Base-by-base conservation (phyloP, 2,888 invertebrate genomes). In the Syrista parreyssii region DNA sequence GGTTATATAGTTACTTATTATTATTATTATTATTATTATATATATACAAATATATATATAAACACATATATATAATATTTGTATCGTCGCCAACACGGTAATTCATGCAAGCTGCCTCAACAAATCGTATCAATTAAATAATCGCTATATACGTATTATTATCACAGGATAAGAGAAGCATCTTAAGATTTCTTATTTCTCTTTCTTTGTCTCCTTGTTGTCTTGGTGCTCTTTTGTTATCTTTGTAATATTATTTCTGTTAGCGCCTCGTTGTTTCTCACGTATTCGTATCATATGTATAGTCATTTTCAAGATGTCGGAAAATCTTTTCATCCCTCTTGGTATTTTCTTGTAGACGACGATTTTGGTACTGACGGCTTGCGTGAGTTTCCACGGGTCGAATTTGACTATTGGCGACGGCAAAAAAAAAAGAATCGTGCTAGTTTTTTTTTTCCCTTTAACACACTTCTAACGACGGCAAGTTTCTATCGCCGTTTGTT, bases 1-100 rank as follows among this genome's bases (percentile, higher is more conserved):
- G 88, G 88, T 89, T 87, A 87, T 87, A 78, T 76, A 78, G 78
- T 78, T 78, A 78, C 75, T 76, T 55, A 75, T 79, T 75, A 80
- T 81, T 80, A 81, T 80, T 78, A 40, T 40, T 40, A 36, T 34
- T 76, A 75, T 79, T 77, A 78, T 77, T 79, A 82, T 81, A 79
- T 82, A 73, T 79, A 75, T 79, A 78, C 79, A 80, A 78, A 80
- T 77, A 79, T 78, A 75, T 80, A 79, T 55, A 55, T 23, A 55
- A 23, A 55, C 9, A 55, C 6, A 55, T 9, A 55, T 23, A 55
- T 55, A 55, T 55, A 55, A 55, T 55, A 55, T 55, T 55, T 55
- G 55, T 55, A 55, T 55, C 55, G 55, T 55, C 23, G 55, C 2
- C 55, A 55, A 55, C 9, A 55, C 23, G 55, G 55, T 23, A 55